Evolutionary conservation across 2,113 vertebrate species (phyloP).

Genomic region (Datnioides undecimradiatus): DNA sequence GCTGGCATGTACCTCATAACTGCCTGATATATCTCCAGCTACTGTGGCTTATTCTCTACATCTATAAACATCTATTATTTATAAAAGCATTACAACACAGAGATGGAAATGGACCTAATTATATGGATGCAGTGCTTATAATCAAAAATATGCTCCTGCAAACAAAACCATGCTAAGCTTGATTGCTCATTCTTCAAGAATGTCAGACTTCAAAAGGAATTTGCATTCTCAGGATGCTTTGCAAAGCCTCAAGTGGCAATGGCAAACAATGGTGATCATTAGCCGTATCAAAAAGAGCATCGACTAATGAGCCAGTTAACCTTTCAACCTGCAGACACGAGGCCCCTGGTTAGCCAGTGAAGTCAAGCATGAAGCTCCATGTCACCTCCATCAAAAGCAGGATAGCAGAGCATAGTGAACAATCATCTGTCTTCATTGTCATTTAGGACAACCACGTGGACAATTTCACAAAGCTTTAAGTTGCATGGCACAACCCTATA

Average conservation of each 20-base stretch:
- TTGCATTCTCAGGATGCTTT: slow-evolving; percentile 25
- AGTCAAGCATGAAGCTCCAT: slow-evolving; percentile 30
- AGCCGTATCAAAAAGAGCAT: slow-evolving; percentile 65
- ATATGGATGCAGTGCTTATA: neutral
- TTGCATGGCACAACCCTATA: neutral
- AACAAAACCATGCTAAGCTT: neutral
- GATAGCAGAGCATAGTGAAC: neutral
- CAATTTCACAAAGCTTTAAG: neutral
- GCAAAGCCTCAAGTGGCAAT: slow-evolving; percentile 13
- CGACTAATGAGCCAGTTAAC: slow-evolving; percentile 73
- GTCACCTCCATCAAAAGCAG: slow-evolving; percentile 39
- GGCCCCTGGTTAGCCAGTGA: slow-evolving; percentile 25
- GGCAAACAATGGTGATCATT: slow-evolving; percentile 60
- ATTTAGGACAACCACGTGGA: neutral
- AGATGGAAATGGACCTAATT: neutral
- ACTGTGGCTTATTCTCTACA: neutral
- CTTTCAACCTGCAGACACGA: slow-evolving; percentile 58
- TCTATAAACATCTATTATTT: neutral
- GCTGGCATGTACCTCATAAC: slow-evolving; percentile 21
- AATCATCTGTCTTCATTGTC: neutral
- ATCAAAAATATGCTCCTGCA: neutral
- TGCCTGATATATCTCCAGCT: neutral
- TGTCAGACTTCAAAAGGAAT: slow-evolving; percentile 2
- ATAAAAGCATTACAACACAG: neutral
- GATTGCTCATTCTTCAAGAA: slow-evolving; percentile 4